Evolutionary conservation across 2,113 vertebrate species (phyloP).

Genomic region (Toxotes chatareus): DNA sequence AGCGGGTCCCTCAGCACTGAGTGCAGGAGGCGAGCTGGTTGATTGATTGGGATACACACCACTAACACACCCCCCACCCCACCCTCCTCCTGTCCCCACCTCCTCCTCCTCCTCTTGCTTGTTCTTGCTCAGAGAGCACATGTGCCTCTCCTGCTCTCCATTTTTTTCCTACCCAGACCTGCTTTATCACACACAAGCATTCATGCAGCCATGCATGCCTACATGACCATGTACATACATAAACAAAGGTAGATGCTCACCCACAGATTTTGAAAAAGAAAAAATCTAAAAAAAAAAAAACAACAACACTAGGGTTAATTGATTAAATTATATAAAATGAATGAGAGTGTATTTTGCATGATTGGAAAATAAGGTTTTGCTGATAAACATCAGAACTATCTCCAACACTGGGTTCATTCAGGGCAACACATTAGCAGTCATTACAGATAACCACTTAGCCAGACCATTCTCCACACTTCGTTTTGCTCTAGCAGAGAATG

Average conservation of each 20-base stretch:
- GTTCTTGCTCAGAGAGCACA: constrained; percentile 51
- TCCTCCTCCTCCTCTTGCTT: constrained; percentile 41
- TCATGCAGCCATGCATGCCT: neutral
- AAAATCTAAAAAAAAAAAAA: neutral
- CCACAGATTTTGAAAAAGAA: neutral
- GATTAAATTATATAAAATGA: neutral
- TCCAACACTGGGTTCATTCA: constrained; percentile 54
- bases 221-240: neutral
- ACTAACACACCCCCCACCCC: constrained; percentile 5
- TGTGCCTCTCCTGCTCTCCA: constrained; percentile 52
- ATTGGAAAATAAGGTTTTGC: neutral
- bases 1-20: constrained; percentile 73
- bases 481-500: constrained; percentile 33
- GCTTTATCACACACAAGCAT: constrained; percentile 39
- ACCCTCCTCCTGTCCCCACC: neutral
- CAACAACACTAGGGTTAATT: neutral
- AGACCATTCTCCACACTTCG: constrained; percentile 50
- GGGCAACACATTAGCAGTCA: constrained; percentile 63
- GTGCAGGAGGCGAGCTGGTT: constrained; percentile 63
- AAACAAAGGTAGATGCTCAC: constrained; percentile 28
- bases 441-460: constrained; percentile 36
- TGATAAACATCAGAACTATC: constrained; percentile 12
- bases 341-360: neutral
- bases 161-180: constrained; percentile 23
- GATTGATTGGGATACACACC: constrained; percentile 76